Conservation (phyloP, 2,888 invertebrate genomes). For the Leucophenga montana region DNA sequence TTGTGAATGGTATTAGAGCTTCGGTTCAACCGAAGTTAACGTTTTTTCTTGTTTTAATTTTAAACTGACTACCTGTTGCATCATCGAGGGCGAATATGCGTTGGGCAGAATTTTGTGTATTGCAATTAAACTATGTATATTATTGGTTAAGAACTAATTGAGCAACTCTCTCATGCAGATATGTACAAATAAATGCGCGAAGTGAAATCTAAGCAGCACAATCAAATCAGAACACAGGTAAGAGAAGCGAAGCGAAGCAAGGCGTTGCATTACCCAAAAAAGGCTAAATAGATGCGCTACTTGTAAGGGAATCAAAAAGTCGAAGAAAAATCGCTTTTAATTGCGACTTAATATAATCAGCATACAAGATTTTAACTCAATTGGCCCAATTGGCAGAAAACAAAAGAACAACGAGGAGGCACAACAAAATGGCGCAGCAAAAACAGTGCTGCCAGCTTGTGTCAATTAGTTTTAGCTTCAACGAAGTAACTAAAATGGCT, state of each 20-base stretch:
- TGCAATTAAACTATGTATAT: too few relatives aligned
- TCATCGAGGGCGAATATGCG: too few relatives aligned
- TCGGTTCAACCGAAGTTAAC: too few relatives aligned
- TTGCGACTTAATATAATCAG: conserved; percentile 39
- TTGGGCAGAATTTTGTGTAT: too few relatives aligned
- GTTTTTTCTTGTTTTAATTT: too few relatives aligned
- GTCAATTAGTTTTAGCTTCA: conserved; percentile 5
- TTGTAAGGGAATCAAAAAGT: conserved; percentile 5
- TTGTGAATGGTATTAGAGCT: too few relatives aligned
- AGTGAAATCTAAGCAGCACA: conserved; percentile 59
- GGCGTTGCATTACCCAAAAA: conserved; percentile 5
- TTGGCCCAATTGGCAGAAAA: background rate
- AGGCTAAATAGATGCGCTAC: conserved; percentile 15
- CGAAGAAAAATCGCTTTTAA: conserved; percentile 32
- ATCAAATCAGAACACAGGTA: conserved; percentile 55
- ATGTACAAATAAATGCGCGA: conserved; percentile 2
- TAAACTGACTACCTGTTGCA: too few relatives aligned
- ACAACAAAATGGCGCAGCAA: background rate
- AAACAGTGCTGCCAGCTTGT: conserved; percentile 16
- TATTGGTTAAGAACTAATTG: background rate
- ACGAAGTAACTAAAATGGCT: background rate
- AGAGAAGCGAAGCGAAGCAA: conserved; percentile 34
- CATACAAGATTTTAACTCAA: conserved; percentile 41
- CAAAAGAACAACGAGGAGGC: conserved; percentile 1
- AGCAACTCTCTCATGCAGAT: background rate